A percentile compares a stretch with the other conserved stretches of the same genome.
These are phyloP conservation scores for Myotis yumanensis DNA, from an alignment of 2,113 vertebrate genomes.

Conservation along the genomic window DNA sequence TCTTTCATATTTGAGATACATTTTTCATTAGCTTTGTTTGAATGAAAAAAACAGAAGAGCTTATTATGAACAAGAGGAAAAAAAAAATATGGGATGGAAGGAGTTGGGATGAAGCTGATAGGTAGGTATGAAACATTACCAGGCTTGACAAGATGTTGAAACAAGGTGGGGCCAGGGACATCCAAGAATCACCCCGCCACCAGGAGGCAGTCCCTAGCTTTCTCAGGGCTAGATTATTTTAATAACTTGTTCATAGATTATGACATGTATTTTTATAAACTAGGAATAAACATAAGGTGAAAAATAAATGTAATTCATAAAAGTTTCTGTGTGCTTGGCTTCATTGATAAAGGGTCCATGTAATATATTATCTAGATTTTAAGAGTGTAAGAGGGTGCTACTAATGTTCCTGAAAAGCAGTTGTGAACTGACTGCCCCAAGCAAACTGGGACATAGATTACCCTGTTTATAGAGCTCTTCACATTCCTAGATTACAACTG, in stretches of 20 bases:
- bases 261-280: neutral
- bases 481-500: constrained; percentile 4
- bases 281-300: constrained; percentile 9
- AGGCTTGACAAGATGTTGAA: neutral
- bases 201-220: constrained; percentile 55
- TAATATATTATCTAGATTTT: neutral
- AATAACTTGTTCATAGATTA: neutral
- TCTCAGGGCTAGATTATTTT: neutral
- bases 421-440: neutral
- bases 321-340: neutral
- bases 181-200: constrained; percentile 44
- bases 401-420: neutral
- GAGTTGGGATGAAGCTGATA: neutral
- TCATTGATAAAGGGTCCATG: neutral
- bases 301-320: constrained; percentile 5
- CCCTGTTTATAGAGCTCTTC: neutral
- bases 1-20: constrained; percentile 20
- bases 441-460: neutral
- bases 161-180: neutral
- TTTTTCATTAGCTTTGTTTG: constrained; percentile 21
- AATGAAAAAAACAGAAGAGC: neutral
- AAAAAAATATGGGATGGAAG: neutral
- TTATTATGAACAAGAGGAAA: neutral
- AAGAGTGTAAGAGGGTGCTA: neutral
- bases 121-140: neutral